Percentiles rank a stretch among this genome's conserved stretches.
These are phyloP conservation scores for Mimas tiliae DNA, from an alignment of 2,888 invertebrate species.

Conservation along the genomic window DNA sequence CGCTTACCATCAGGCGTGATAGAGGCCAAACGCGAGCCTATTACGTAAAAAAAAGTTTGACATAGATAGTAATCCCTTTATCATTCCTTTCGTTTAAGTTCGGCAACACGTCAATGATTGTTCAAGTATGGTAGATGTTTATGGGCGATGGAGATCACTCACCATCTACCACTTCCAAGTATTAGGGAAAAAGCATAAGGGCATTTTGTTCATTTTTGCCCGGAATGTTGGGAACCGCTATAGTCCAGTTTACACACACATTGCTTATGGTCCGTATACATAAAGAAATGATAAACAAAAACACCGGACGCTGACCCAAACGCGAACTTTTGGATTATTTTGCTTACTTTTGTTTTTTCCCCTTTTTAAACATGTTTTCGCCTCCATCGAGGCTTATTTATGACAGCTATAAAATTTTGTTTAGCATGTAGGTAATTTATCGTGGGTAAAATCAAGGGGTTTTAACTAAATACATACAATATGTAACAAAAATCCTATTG, in stretches of 20 bases:
- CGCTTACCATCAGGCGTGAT: too few species aligned
- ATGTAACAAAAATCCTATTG: too few species aligned
- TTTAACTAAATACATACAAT: neutral
- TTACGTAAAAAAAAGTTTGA: too few species aligned
- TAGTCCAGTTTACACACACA: neutral
- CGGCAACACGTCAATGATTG: too few species aligned
- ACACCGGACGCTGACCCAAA: conserved; percentile 2
- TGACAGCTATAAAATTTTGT: neutral
- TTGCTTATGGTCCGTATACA: neutral
- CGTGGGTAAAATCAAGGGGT: neutral
- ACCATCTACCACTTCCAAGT: too few species aligned
- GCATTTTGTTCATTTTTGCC: neutral
- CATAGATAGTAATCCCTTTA: too few species aligned
- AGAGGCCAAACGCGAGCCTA: too few species aligned
- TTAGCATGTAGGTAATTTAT: neutral
- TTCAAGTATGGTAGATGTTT: too few species aligned
- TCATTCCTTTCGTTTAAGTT: too few species aligned
- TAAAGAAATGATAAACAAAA: conserved; percentile 16
- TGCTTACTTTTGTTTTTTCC: conserved; percentile 13
- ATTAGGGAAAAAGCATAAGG: neutral
- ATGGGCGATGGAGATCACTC: too few species aligned
- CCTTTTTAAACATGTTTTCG: conserved; percentile 16
- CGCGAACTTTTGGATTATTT: conserved; percentile 6
- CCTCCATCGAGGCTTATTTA: conserved; percentile 2
- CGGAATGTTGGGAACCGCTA: neutral